Evolutionary conservation across 2,888 invertebrate species (phyloP).

Genomic region (Trachelus tabidus): DNA sequence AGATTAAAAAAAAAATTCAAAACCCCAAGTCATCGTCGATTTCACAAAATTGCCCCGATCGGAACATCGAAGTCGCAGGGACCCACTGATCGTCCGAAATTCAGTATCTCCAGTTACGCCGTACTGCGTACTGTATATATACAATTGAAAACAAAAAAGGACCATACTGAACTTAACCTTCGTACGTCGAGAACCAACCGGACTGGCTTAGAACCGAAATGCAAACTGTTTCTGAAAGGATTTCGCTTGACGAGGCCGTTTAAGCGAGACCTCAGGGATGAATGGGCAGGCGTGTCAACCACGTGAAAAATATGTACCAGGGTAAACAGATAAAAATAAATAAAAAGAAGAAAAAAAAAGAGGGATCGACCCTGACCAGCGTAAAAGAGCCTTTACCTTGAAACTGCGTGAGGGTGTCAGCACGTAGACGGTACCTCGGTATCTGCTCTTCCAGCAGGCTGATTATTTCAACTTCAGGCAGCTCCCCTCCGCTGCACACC

Average conservation of each 20-base stretch:
- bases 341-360: not conserved
- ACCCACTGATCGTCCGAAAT: too few species aligned
- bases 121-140: too few species aligned
- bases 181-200: not conserved
- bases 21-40: not conserved
- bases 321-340: slow-evolving; percentile 7
- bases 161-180: not conserved
- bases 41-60: not conserved
- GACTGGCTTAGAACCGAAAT: not conserved
- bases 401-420: slow-evolving; percentile 93
- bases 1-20: not conserved
- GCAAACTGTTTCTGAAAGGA: not conserved
- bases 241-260: not conserved
- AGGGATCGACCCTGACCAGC: not conserved
- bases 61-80: too few species aligned
- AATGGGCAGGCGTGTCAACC: not conserved
- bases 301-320: not conserved
- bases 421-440: slow-evolving; percentile 92
- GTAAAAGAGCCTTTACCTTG: slow-evolving; percentile 73
- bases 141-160: not conserved
- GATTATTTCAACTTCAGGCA: slow-evolving; percentile 96
- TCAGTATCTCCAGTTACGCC: too few species aligned
- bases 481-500: slow-evolving; percentile 90
- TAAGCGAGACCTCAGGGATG: not conserved
- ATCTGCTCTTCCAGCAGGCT: slow-evolving; percentile 95